Evolutionary conservation across 53 echinoderm and acorn worm genomes (phyloP).

Genomic region (Holothuria scabra): DNA sequence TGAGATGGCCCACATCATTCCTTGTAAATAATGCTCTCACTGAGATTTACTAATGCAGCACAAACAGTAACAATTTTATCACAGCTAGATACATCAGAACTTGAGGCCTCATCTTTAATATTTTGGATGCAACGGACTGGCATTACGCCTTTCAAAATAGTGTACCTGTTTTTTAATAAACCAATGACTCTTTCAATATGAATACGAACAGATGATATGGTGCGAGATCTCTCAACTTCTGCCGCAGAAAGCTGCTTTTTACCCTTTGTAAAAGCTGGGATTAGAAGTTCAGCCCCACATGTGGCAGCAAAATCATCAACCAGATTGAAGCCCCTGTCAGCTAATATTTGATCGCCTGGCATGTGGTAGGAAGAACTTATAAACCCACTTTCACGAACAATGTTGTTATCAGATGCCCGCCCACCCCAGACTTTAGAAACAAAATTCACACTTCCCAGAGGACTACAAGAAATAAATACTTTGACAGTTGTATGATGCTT

Average conservation of each 20-base stretch:
- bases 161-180: constrained; percentile 26
- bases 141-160: not conserved
- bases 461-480: constrained; percentile 41
- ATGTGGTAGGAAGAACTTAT: not conserved
- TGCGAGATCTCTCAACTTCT: constrained; percentile 43
- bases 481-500: constrained; percentile 48
- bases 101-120: constrained; percentile 29
- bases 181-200: constrained; percentile 56
- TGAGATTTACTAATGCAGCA: constrained; percentile 45
- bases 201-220: constrained; percentile 41
- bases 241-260: constrained; percentile 52
- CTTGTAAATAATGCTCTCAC: constrained; percentile 51
- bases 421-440: not conserved
- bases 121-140: too few relatives aligned
- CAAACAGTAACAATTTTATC: constrained; percentile 52
- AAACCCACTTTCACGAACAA: too few relatives aligned
- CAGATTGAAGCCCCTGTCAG: constrained; percentile 52
- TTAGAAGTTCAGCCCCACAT: constrained; percentile 20
- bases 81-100: constrained; percentile 34
- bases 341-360: constrained; percentile 56
- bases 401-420: not conserved
- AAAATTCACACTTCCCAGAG: constrained; percentile 28
- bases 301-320: constrained; percentile 37
- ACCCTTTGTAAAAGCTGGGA: constrained; percentile 56
- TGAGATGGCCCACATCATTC: not conserved